These are phyloP conservation scores for Papilio elwesi DNA, from an alignment of 2,888 invertebrate genomes.

Conservation along the genomic window DNA sequence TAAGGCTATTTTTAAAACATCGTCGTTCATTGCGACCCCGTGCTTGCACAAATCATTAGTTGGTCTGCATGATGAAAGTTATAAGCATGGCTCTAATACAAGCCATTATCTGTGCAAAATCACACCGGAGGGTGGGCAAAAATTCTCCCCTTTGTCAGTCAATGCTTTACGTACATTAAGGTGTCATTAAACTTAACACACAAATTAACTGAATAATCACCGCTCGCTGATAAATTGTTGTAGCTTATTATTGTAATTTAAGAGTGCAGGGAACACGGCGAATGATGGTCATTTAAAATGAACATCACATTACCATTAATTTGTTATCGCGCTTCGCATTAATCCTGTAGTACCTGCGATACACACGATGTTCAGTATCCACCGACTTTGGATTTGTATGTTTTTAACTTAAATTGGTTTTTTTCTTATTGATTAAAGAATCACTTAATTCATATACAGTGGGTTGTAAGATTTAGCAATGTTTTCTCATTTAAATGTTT, in stretches of 20 bases:
- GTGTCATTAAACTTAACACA: constrained; percentile 70
- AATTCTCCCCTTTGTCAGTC: constrained; percentile 60
- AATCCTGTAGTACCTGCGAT: constrained; percentile 27
- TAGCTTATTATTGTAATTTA: constrained; percentile 40
- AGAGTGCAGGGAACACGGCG: constrained; percentile 27
- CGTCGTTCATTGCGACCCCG: constrained; percentile 78
- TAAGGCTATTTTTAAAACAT: constrained; percentile 74
- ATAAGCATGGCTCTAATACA: constrained; percentile 78
- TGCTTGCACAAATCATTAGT: constrained; percentile 77
- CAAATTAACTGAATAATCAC: constrained; percentile 66
- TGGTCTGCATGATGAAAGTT: constrained; percentile 78
- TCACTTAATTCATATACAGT: background rate
- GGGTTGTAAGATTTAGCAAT: background rate
- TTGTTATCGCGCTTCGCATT: constrained; percentile 31
- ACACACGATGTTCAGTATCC: constrained; percentile 10
- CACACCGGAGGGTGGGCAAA: constrained; percentile 69
- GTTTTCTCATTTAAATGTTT: no score
- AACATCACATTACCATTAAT: constrained; percentile 31
- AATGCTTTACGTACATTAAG: constrained; percentile 58
- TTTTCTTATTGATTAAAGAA: constrained; percentile 7
- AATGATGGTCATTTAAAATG: constrained; percentile 40
- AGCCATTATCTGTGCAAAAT: constrained; percentile 77
- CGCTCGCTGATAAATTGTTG: constrained; percentile 42
- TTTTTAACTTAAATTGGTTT: constrained; percentile 14
- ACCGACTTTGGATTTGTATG: constrained; percentile 9